phyloP scores from a whole-genome alignment of 2,888 invertebrate genomes.

The Ennomos erosarius region DNA sequence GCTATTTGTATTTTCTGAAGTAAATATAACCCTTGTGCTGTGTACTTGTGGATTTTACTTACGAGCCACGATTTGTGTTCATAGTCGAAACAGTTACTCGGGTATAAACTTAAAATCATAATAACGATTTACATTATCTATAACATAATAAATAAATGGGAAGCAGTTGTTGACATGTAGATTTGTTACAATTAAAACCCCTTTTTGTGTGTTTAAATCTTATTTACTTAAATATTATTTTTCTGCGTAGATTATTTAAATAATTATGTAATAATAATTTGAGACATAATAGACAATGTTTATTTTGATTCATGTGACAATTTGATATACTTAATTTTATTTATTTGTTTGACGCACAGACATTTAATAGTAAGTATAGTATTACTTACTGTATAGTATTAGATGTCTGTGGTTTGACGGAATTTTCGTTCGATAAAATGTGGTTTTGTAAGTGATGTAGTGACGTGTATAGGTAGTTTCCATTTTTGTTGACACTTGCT shows the following conservation, averaged over 20 bases:
- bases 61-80: constrained; percentile 83
- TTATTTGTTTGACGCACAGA: constrained; percentile 45
- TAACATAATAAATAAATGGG: constrained; percentile 47
- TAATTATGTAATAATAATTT: constrained; percentile 65
- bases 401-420: no score
- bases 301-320: constrained; percentile 67
- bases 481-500: constrained; percentile 34
- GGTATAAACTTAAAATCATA: constrained; percentile 71
- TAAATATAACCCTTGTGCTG: constrained; percentile 65
- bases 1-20: constrained; percentile 66
- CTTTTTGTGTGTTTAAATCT: constrained; percentile 74
- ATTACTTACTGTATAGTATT: no score
- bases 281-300: constrained; percentile 75
- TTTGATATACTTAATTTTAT: constrained; percentile 57
- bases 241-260: constrained; percentile 68
- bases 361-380: no score
- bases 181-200: constrained; percentile 55
- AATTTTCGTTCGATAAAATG: constrained; percentile 42
- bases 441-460: constrained; percentile 62
- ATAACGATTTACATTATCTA: constrained; percentile 65
- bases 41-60: constrained; percentile 70
- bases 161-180: constrained; percentile 60
- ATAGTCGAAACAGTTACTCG: constrained; percentile 74
- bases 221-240: constrained; percentile 65
- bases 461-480: constrained; percentile 43